Base-by-base conservation (phyloP, 2,797 vertebrate genomes). In the Argyrosomus regius region DNA sequence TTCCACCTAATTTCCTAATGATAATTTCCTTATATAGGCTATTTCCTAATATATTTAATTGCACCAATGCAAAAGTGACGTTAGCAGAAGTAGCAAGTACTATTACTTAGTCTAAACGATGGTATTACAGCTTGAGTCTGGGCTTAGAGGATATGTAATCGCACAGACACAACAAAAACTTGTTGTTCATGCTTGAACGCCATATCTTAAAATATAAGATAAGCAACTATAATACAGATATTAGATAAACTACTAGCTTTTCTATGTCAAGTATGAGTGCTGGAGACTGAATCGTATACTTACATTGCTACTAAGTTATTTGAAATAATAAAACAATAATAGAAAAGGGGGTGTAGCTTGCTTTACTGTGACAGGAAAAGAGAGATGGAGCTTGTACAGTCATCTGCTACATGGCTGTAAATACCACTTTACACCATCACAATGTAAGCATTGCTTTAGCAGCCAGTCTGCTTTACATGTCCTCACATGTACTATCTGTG, bases 21-120 rank as follows among this genome's bases (percentile, higher is more conserved):
- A 45, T 57, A 0, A 18, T 14, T 22, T 67, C 6, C 39, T 45
- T 20, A n/a, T 20, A 24, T 8, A 26, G 14, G 8, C 11, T 20
- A 59, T 52, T 65, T 83, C 63, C 58, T 64, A 5, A 71, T 74
- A 56, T 18, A 7, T 43, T 18, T 43, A 72, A n/a, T 35, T 45
- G 12, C 31, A 65, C 10, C 14, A 45, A 71, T 18, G 58, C 39
- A 62, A 64, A 81, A 56, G 17, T 22, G 1, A 43, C 74, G 28
- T 52, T 18, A n/a, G 14, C 7, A 46, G n/a, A 1, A 26, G 20
- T 3, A 60, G 18, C 14, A 54, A n/a, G 5, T 41, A 20, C 20
- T 31, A 46, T 48, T n/a, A 41, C 14, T 4, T 31, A 65, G 16
- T 12, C 46, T 24, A 35, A 22, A 54, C 64, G 24, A 24, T 53